phyloP scores from a whole-genome alignment of 2,797 vertebrate species.

The Peromyscus aztecus region DNA sequence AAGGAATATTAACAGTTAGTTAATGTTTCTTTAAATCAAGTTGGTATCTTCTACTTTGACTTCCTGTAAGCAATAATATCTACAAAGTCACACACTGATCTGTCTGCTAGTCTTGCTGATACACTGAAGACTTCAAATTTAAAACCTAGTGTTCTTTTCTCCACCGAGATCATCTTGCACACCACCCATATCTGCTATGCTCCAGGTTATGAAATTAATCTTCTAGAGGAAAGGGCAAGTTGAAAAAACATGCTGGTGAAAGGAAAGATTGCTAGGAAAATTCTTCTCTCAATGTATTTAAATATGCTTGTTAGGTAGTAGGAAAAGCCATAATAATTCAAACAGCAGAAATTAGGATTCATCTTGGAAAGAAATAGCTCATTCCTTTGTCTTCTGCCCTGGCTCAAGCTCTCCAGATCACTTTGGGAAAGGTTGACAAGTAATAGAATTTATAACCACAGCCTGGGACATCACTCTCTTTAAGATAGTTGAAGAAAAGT shows the following conservation, averaged over 20 bases:
- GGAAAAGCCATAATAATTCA: constrained; percentile 5
- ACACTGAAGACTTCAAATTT: constrained; percentile 15
- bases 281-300: constrained; percentile 10
- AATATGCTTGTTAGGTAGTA: constrained; percentile 36
- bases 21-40: constrained; percentile 41
- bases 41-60: constrained; percentile 36
- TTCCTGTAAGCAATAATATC: constrained; percentile 9
- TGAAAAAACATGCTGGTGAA: constrained; percentile 65
- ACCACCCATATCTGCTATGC: not conserved
- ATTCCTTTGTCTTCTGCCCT: not conserved
- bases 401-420: not conserved
- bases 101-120: constrained; percentile 23
- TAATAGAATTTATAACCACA: not conserved
- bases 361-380: not conserved
- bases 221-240: constrained; percentile 49
- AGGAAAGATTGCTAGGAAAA: constrained; percentile 27
- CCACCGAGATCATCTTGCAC: constrained; percentile 40
- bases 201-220: not conserved
- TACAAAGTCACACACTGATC: constrained; percentile 19
- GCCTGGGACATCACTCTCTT: not conserved
- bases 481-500: not conserved
- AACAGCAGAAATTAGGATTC: constrained; percentile 12
- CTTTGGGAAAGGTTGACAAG: not conserved
- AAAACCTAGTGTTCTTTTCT: constrained; percentile 17
- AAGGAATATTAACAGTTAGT: not conserved